These are phyloP conservation scores for Thalassophryne amazonica DNA, from an alignment of 2,797 vertebrate species.

Conservation along the genomic window DNA sequence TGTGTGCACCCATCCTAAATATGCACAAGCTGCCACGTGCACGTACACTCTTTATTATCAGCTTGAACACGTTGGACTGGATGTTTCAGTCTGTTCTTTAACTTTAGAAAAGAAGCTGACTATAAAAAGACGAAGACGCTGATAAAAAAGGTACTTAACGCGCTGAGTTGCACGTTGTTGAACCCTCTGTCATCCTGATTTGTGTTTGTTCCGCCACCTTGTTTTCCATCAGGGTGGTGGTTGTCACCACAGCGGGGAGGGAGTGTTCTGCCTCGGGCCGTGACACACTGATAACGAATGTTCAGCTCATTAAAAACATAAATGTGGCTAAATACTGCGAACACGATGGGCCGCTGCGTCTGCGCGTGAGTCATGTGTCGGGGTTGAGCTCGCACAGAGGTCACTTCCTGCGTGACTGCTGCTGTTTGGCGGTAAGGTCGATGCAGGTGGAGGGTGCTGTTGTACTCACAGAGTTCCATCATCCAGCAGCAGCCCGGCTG, in stretches of 20 bases:
- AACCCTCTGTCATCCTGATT: slow-evolving; percentile 59
- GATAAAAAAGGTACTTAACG: slow-evolving; percentile 69
- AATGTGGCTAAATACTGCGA: slow-evolving; percentile 55
- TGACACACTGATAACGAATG: slow-evolving; percentile 71
- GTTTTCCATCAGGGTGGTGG: slow-evolving; percentile 62
- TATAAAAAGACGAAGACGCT: slow-evolving; percentile 57
- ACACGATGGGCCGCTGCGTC: slow-evolving; percentile 54
- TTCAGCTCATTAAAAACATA: slow-evolving; percentile 66
- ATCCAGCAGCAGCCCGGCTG: slow-evolving; percentile 54
- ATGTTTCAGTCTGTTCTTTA: slow-evolving; percentile 47
- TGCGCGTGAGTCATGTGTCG: slow-evolving; percentile 54
- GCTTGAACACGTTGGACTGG: slow-evolving; percentile 32
- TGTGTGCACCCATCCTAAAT: slow-evolving; percentile 22
- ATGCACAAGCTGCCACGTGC: slow-evolving; percentile 1
- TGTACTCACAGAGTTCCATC: no score
- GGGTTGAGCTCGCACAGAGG: slow-evolving; percentile 56
- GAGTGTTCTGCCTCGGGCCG: slow-evolving; percentile 68
- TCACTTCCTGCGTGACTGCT: slow-evolving; percentile 52
- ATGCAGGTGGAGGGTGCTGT: slow-evolving; percentile 67
- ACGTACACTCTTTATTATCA: slow-evolving; percentile 34
- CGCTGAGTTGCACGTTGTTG: slow-evolving; percentile 38
- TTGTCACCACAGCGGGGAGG: slow-evolving; percentile 61
- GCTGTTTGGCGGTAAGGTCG: slow-evolving; percentile 35
- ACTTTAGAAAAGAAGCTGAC: slow-evolving; percentile 34
- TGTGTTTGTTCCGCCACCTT: slow-evolving; percentile 59